Evolutionary conservation across 2,797 vertebrate species (phyloP).

Genomic region (Rhabdomys pumilio): DNA sequence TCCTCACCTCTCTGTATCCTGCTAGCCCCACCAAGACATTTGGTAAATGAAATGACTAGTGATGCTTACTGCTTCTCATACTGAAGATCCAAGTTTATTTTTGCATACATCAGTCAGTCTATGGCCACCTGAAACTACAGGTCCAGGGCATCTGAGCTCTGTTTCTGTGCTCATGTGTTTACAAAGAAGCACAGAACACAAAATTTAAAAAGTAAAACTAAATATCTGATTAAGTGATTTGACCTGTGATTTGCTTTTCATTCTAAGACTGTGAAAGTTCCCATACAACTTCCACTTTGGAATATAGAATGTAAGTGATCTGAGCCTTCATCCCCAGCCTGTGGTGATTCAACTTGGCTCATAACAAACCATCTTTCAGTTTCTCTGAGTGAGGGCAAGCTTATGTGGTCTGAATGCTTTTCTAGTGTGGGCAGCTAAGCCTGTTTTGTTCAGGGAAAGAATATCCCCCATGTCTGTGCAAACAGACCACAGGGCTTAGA

Average conservation of each 20-base stretch:
- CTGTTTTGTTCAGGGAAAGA: neutral
- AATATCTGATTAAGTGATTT: neutral
- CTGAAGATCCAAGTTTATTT: neutral
- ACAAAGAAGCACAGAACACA: too few relatives aligned
- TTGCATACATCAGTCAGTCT: neutral
- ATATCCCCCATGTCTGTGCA: neutral
- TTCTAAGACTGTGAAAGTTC: neutral
- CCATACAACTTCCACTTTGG: neutral
- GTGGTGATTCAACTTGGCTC: neutral
- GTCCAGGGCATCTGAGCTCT: neutral
- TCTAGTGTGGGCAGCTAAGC: neutral
- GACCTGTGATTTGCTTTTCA: neutral
- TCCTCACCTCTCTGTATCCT: too few relatives aligned
- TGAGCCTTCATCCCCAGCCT: neutral
- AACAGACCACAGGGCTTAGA: constrained; percentile 50
- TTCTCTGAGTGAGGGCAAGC: neutral
- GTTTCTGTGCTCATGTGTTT: neutral
- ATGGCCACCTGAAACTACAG: neutral
- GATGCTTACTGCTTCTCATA: too few relatives aligned
- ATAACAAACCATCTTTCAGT: neutral
- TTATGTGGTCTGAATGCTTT: neutral
- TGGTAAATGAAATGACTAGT: neutral
- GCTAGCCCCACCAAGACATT: neutral
- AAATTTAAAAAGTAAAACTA: neutral
- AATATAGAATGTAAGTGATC: neutral